These are phyloP conservation scores for Sardina pilchardus DNA, from an alignment of 2,113 vertebrate species.

Conservation along the genomic window DNA sequence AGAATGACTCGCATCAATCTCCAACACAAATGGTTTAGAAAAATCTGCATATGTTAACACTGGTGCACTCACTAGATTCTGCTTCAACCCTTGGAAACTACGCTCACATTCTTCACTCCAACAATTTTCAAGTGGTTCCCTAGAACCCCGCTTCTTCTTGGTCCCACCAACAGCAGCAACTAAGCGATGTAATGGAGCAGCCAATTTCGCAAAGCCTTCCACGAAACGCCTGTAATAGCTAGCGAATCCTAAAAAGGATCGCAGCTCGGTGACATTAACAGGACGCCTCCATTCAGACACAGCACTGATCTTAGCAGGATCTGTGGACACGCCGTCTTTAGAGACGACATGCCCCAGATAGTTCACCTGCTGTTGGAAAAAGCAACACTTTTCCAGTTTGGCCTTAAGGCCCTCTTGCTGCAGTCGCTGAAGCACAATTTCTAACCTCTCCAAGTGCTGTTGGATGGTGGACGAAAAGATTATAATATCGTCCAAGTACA, in stretches of 20 bases:
- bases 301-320: background rate
- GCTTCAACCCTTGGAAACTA: background rate
- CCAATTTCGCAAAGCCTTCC: too few species aligned
- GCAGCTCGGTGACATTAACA: too few species aligned
- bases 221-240: too few species aligned
- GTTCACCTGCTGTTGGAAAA: background rate
- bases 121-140: background rate
- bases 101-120: background rate
- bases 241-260: too few species aligned
- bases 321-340: background rate
- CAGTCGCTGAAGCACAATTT: background rate
- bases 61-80: too few species aligned
- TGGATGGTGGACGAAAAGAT: background rate
- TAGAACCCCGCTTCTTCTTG: background rate
- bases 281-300: background rate
- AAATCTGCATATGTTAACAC: constrained; percentile 12
- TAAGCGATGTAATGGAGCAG: background rate
- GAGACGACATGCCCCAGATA: constrained; percentile 27
- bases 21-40: background rate
- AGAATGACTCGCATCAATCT: too few species aligned
- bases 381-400: constrained; percentile 10
- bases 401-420: background rate
- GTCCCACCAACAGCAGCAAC: background rate
- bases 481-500: too few species aligned
- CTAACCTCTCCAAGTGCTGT: constrained; percentile 10